Evolutionary conservation across 53 echinoderm and acorn worm species (phyloP), one percentile per base, ranked within the genome.

Genomic region (Astropecten irregularis): DNA sequence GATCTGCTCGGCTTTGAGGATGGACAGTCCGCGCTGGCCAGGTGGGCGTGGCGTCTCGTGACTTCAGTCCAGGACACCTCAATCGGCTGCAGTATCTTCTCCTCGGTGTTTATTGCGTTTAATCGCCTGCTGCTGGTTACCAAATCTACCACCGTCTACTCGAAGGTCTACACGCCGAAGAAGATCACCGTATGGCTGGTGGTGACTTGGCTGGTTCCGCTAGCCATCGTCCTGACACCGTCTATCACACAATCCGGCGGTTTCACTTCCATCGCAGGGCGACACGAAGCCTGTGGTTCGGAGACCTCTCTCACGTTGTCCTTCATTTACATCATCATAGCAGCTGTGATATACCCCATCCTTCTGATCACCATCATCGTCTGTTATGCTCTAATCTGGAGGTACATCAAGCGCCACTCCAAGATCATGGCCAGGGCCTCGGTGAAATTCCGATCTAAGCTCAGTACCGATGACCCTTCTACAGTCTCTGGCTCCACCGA

Each of bases 91-190:
- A 71, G 29, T 20, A 71, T 49, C 9, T 2, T 50, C n/a, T 16
- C 63, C 2, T 2, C 44, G 22, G 42, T 39, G 18, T 60, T 26
- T 32, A 81, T 81, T 13, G 81, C 63, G 22, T 14, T 81, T 13
- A 81, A 81, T 25, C 61, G 81, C 20, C 27, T n/a, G 23, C 11
- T 81, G 9, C 64, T 81, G n/a, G n/a, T n/a, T n/a, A n/a, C n/a
- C n/a, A n/a, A n/a, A n/a, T n/a, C n/a, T n/a, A n/a, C n/a, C n/a
- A n/a, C n/a, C n/a, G n/a, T n/a, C n/a, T n/a, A n/a, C n/a, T n/a
- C n/a, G n/a, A n/a, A n/a, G n/a, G n/a, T n/a, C n/a, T n/a, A n/a
- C n/a, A n/a, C n/a, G n/a, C n/a, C n/a, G n/a, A n/a, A n/a, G n/a
- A n/a, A n/a, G 38, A 42, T 81, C 21, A 64, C 81, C 22, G 3